phyloP scores from a whole-genome alignment of 2,113 vertebrate genomes.

The Phoxinus phoxinus region DNA sequence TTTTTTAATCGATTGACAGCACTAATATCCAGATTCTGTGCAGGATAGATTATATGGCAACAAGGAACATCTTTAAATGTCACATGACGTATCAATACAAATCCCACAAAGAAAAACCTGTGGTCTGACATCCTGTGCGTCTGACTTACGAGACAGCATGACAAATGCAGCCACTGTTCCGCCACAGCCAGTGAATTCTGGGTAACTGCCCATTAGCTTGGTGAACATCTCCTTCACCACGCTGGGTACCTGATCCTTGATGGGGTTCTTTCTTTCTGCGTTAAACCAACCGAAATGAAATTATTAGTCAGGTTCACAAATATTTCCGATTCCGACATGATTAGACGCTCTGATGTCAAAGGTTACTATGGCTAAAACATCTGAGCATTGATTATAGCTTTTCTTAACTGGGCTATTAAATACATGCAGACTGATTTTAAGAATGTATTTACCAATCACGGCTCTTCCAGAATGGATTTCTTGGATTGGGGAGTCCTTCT shows the following conservation, averaged over 20 bases:
- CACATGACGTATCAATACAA: neutral
- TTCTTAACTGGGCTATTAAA: neutral
- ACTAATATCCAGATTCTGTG: neutral
- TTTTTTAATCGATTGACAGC: no score
- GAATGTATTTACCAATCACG: conserved; percentile 73
- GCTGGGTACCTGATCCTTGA: conserved; percentile 74
- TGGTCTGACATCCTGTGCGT: neutral
- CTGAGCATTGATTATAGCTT: neutral
- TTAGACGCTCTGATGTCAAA: neutral
- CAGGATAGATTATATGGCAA: neutral
- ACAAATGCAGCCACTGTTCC: conserved; percentile 89
- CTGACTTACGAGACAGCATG: conserved; percentile 82
- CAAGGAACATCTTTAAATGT: neutral
- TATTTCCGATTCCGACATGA: neutral
- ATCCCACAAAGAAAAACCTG: conserved; percentile 17
- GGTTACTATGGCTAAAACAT: neutral
- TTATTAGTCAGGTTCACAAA: conserved; percentile 20
- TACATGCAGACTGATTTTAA: neutral
- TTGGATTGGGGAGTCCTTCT: conserved; percentile 28
- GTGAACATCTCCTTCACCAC: conserved; percentile 79
- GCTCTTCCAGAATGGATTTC: conserved; percentile 62
- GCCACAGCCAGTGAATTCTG: conserved; percentile 79
- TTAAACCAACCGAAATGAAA: neutral
- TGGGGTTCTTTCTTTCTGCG: conserved; percentile 74
- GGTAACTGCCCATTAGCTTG: conserved; percentile 75